Percentiles rank a stretch among this genome's conserved stretches.
Conservation (phyloP, 2,113 vertebrate species). For the Tauraco erythrolophus region DNA sequence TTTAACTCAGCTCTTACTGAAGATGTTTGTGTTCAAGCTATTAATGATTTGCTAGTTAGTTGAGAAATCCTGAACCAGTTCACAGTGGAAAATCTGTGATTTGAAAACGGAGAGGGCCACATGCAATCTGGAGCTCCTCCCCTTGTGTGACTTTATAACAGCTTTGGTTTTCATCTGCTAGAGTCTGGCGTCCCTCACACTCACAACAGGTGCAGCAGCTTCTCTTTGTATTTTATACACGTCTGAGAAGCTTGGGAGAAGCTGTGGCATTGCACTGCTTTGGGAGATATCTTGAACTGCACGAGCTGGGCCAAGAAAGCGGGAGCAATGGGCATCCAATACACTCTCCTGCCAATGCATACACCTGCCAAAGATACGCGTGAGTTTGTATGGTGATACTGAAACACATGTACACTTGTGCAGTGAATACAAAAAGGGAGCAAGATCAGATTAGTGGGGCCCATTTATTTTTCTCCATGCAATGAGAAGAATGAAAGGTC, state of each 20-base stretch:
- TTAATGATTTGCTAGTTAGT: neutral
- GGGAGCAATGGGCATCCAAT: rapidly evolving
- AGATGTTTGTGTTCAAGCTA: neutral
- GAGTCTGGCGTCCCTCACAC: neutral
- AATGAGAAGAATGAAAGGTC: neutral
- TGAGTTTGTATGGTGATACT: neutral
- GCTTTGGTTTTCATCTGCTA: neutral
- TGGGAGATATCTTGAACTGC: neutral
- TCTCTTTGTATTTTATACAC: neutral
- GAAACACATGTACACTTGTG: neutral
- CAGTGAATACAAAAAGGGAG: neutral
- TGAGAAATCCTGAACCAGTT: neutral
- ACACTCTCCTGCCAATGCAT: neutral
- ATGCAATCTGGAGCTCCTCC: neutral
- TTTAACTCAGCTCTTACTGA: neutral
- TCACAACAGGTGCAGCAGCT: neutral
- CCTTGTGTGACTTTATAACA: neutral
- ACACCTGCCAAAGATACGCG: neutral
- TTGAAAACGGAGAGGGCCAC: neutral
- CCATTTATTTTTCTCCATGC: neutral
- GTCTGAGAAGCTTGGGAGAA: neutral
- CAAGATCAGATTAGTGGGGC: neutral
- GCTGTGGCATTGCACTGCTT: neutral
- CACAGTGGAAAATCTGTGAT: neutral
- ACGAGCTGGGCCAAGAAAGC: neutral